Evolutionary conservation across 2,888 invertebrate species (phyloP).

Genomic region (Hypena proboscidalis): DNA sequence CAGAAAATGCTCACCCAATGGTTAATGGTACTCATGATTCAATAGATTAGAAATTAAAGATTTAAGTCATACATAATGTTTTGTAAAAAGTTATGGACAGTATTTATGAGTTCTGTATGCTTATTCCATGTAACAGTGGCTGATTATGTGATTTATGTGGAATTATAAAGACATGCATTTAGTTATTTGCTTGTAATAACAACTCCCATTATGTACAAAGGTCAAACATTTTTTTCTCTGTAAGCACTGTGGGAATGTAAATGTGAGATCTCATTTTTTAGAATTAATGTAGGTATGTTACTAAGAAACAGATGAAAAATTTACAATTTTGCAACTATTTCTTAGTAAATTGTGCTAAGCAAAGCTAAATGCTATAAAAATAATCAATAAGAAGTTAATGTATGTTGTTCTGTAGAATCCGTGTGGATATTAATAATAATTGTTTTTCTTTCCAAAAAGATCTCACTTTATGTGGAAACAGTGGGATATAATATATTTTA

Average conservation of each 20-base stretch:
- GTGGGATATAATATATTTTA: slow-evolving; percentile 45
- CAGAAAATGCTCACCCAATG: slow-evolving; percentile 52
- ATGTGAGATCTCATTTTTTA: slow-evolving; percentile 68
- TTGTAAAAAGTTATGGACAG: slow-evolving; percentile 29
- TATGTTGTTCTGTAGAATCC: slow-evolving; percentile 67
- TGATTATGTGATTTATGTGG: slow-evolving; percentile 18
- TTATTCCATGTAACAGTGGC: slow-evolving; percentile 24
- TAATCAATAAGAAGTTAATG: no score
- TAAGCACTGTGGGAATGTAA: slow-evolving; percentile 64
- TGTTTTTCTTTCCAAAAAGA: slow-evolving; percentile 56
- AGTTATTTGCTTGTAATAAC: slow-evolving; percentile 46
- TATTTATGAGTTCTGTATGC: slow-evolving; percentile 29
- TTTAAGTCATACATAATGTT: slow-evolving; percentile 11
- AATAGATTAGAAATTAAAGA: slow-evolving; percentile 40
- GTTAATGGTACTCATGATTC: slow-evolving; percentile 75
- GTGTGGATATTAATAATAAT: slow-evolving; percentile 60
- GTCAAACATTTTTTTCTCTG: slow-evolving; percentile 40
- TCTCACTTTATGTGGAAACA: slow-evolving; percentile 76
- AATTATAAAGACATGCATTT: slow-evolving; percentile 46
- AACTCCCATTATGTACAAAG: slow-evolving; percentile 21
- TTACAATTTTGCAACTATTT: no score
- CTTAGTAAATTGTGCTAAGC: no score
- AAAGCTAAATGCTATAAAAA: no score
- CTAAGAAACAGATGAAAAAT: no score
- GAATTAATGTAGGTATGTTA: slow-evolving; percentile 54